Percentiles rank a stretch among this genome's conserved stretches.
phyloP scores from a whole-genome alignment of 2,113 vertebrate species.

The Phaethon lepturus region DNA sequence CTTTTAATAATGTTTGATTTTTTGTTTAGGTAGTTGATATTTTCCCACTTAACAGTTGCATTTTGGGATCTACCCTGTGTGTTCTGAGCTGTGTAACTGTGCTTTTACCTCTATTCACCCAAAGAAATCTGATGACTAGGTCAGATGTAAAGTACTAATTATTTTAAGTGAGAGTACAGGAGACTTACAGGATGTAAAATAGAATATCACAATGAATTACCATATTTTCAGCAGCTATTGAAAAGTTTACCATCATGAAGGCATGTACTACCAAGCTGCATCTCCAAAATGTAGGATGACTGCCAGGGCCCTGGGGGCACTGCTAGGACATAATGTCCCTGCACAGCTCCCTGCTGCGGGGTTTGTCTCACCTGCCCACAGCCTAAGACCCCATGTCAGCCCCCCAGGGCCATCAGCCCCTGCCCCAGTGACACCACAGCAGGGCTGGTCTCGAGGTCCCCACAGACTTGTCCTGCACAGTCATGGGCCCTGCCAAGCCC shows the following conservation, averaged over 20 bases:
- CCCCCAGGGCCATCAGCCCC: no score
- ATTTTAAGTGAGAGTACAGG: not conserved
- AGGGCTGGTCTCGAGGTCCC: no score
- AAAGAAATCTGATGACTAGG: not conserved
- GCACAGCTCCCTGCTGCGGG: rapidly evolving
- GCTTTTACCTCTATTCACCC: not conserved
- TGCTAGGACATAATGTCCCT: not conserved
- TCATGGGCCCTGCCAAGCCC: rapidly evolving
- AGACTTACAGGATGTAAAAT: not conserved
- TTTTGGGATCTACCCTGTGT: not conserved
- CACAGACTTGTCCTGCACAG: not conserved
- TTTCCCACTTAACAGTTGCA: not conserved
- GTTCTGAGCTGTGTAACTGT: not conserved
- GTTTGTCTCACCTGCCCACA: rapidly evolving
- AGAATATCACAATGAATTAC: not conserved
- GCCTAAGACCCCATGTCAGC: not conserved
- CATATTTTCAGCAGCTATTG: not conserved
- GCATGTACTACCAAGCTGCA: not conserved
- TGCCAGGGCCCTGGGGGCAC: not conserved
- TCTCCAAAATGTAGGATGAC: not conserved
- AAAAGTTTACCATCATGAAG: not conserved
- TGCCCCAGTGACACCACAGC: no score
- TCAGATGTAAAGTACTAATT: not conserved
- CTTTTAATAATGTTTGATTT: not conserved
- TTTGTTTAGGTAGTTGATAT: not conserved